Evolutionary conservation across 2,113 vertebrate genomes (phyloP), one percentile per base, ranked within the genome.

Genomic region (Synchiropus splendidus): DNA sequence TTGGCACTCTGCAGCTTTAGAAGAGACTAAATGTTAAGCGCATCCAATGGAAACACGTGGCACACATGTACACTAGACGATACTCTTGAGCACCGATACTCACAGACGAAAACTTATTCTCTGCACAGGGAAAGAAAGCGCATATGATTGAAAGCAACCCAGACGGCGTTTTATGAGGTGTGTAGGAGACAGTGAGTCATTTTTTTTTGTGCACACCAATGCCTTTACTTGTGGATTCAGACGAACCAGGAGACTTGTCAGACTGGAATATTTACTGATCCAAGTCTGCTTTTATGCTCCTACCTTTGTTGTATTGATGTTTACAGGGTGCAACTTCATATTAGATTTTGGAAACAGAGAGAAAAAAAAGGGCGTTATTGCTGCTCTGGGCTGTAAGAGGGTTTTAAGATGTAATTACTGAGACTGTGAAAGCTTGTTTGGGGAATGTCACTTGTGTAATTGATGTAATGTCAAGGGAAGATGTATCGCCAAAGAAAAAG

Each of bases 21-120:
- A 59, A 54, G 74, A 39, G 51, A 63, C 45, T 72, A 79, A 77
- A 79, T 82, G 67, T 54, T 64, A 61, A 39, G 48, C 36, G 16
- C 54, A 35, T 48, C 61, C 43, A 27, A 48, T 42, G 45, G 17
- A 44, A 43, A 16, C 31, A 40, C 51, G 18, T 36, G 31, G 38
- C 31, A 27, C 16, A 27, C 9, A 14, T 2, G 4, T 8, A 21
- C 44, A 59, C 4, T 27, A 4, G 21, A 5, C 21, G 8, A 27
- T 27, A 27, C 8, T 5, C 21, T 27, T 8, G 4, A 49, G 6
- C 30, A 43, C 45, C 18, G 31, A 36, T 27, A 34, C 31, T n/a
- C 27, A 11, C 14, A 33, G 6, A 43, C 27, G 34, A 5, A 10
- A 10, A 14, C 17, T 18, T 18, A 17, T 50, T 16, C 36, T 17